These are phyloP conservation scores for Melanotaenia trifasciata DNA, from an alignment of 2,797 vertebrate species.

Conservation along the genomic window DNA sequence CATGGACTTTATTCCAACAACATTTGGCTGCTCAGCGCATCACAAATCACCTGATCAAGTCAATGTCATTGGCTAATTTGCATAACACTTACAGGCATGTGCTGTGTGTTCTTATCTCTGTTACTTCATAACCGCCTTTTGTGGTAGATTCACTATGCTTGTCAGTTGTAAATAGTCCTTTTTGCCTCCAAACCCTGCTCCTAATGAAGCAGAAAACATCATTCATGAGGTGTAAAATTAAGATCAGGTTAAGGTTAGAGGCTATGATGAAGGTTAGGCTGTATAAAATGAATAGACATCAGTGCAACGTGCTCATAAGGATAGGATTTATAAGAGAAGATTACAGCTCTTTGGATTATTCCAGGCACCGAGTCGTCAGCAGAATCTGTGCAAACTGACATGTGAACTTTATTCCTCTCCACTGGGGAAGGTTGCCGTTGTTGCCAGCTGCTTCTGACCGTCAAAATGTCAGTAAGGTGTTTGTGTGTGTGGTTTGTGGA, in stretches of 20 bases:
- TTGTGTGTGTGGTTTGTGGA: not conserved
- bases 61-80: slow-evolving; percentile 4
- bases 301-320: not conserved
- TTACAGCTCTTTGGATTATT: slow-evolving; percentile 22
- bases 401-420: slow-evolving; percentile 21
- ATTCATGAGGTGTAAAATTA: not conserved
- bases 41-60: not conserved
- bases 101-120: not conserved
- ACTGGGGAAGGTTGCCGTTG: slow-evolving; percentile 35
- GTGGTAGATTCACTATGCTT: not conserved
- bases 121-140: not conserved
- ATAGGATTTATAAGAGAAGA: not conserved
- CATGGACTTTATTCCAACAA: not conserved
- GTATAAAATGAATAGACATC: not conserved
- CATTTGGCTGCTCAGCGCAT: not conserved
- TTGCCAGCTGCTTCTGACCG: slow-evolving; percentile 29
- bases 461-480: slow-evolving; percentile 3
- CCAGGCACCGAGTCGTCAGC: slow-evolving; percentile 19
- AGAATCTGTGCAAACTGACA: slow-evolving; percentile 14
- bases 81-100: not conserved
- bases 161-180: not conserved
- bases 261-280: not conserved
- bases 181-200: not conserved
- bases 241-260: not conserved
- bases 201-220: not conserved